Evolutionary conservation across 2,113 vertebrate species (phyloP).

Genomic region (Pleuronectes platessa): DNA sequence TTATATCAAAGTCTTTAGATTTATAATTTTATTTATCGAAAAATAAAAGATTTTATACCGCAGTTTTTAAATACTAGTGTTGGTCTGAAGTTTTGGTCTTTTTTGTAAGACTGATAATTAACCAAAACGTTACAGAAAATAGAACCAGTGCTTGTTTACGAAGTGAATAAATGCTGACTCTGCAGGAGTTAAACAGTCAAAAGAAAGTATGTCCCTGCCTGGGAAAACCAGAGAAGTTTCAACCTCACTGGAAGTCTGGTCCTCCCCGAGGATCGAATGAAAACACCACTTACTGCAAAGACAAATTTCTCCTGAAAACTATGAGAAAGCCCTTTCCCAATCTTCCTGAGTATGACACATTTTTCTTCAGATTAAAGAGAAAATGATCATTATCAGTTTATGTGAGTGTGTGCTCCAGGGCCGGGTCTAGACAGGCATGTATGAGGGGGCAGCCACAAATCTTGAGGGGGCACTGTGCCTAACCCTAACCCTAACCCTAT

Average conservation of each 20-base stretch:
- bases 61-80: not conserved
- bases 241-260: not conserved
- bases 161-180: not conserved
- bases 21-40: no score
- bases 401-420: no score
- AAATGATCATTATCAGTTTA: not conserved
- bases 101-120: not conserved
- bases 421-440: no score
- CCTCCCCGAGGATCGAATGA: conserved; percentile 13
- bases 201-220: conserved; percentile 26
- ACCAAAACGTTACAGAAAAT: not conserved
- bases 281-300: conserved; percentile 25
- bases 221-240: conserved; percentile 65
- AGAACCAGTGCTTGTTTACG: not conserved
- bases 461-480: no score
- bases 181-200: not conserved
- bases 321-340: not conserved
- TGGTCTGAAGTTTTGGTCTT: not conserved
- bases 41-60: no score
- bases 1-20: no score
- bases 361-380: not conserved
- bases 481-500: no score
- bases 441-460: no score
- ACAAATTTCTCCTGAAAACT: conserved; percentile 8
- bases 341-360: not conserved